Evolutionary conservation across 2,797 vertebrate genomes (phyloP).

Genomic region (Phrynocephalus guinanensis): DNA sequence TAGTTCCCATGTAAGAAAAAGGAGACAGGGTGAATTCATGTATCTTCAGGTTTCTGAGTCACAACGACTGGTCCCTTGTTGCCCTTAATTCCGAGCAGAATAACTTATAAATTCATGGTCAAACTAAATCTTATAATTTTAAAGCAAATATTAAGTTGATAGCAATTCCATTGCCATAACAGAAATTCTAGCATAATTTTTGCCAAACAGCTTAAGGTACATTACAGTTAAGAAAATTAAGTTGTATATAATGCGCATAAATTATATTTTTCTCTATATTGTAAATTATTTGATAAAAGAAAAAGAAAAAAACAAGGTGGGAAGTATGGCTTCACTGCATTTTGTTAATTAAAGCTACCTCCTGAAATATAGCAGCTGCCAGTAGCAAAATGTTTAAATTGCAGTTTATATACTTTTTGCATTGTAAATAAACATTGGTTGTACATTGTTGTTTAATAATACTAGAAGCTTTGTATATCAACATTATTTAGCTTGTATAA

Average conservation of each 20-base stretch:
- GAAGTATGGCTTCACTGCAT: conserved; percentile 87
- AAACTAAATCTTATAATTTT: conserved; percentile 48
- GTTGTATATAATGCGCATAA: conserved; percentile 88
- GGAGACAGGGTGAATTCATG: conserved; percentile 25
- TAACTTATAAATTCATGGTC: conserved; percentile 55
- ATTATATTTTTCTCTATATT: conserved; percentile 84
- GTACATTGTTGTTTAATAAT: conserved; percentile 89
- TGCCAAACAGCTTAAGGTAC: conserved; percentile 69
- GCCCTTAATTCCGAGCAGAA: conserved; percentile 26
- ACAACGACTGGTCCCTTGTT: conserved; percentile 29
- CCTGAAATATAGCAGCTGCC: conserved; percentile 91
- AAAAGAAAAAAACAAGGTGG: conserved; percentile 79
- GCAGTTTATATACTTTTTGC: conserved; percentile 83
- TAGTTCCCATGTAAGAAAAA: neutral
- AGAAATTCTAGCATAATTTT: conserved; percentile 69
- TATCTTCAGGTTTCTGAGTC: conserved; percentile 42
- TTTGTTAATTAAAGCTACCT: conserved; percentile 97
- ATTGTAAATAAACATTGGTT: conserved; percentile 87
- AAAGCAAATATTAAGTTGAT: conserved; percentile 59
- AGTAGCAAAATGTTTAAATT: conserved; percentile 88
- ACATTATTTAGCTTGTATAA: conserved; percentile 88
- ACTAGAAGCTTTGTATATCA: conserved; percentile 82
- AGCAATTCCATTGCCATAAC: conserved; percentile 73
- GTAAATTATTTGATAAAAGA: conserved; percentile 92
- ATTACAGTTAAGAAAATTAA: conserved; percentile 80